A percentile compares a stretch with the other conserved stretches of the same genome.
These are phyloP conservation scores for Cacatua alba DNA, from an alignment of 2,113 vertebrate species.

Conservation along the genomic window DNA sequence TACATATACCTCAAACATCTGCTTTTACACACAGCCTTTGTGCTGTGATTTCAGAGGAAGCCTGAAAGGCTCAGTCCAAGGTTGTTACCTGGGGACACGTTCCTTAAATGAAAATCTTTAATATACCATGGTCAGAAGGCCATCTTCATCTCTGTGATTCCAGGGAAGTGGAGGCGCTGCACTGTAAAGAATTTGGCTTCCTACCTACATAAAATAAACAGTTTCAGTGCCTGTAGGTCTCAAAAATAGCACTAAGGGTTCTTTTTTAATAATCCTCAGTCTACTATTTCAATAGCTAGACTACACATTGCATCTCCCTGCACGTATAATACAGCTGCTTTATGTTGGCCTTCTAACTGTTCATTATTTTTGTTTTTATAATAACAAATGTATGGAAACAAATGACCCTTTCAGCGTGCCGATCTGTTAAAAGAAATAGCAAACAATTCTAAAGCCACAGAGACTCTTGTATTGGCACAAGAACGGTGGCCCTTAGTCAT, in stretches of 20 bases:
- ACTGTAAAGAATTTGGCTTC: conserved; percentile 28
- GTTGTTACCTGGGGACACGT: background rate
- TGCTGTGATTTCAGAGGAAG: conserved; percentile 9
- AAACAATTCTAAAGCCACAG: conserved; percentile 53
- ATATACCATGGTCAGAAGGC: conserved; percentile 3
- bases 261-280: conserved; percentile 37
- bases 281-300: conserved; percentile 37
- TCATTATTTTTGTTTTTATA: conserved; percentile 54
- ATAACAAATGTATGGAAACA: conserved; percentile 48
- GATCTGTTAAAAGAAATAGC: conserved; percentile 50
- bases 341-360: conserved; percentile 22
- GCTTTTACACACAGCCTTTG: conserved; percentile 1
- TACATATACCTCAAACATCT: background rate
- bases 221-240: background rate
- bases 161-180: background rate
- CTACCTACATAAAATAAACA: conserved; percentile 53
- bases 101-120: conserved; percentile 25
- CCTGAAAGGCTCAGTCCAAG: conserved; percentile 12
- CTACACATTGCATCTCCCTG: background rate
- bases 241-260: background rate
- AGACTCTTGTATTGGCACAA: conserved; percentile 33
- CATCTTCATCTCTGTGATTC: background rate
- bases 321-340: conserved; percentile 31
- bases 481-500: conserved; percentile 7
- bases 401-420: conserved; percentile 49